Evolutionary conservation across 2,888 invertebrate species (phyloP), one percentile per base, ranked within the genome.

Genomic region (Petrophora chlorosata): DNA sequence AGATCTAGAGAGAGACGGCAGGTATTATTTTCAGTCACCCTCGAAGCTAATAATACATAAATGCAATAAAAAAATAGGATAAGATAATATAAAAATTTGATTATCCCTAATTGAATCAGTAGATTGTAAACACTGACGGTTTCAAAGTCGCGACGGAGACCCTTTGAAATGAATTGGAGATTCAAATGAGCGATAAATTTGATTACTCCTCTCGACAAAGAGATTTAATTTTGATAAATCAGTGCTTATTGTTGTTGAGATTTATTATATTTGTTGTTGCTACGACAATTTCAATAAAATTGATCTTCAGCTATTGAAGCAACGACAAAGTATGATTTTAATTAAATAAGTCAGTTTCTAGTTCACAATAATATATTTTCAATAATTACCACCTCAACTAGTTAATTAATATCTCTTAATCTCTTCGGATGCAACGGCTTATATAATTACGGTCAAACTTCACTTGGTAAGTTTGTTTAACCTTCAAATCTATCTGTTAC

Each of bases 161-260:
- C 83, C 84, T 81, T 79, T 77, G 63, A 79, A 80, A 81, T 74
- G 70, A 80, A 82, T 77, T 73, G 73, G 67, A 85, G 85, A 89
- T 87, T 82, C 78, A 81, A 85, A 85, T 84, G 76, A 82, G 70
- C 76, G 85, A 89, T 88, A 87, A 87, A 88, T 85, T 88, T 85
- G 86, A 89, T 89, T 89, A 85, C 76, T 76, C 59, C 63, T 71
- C 72, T 70, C 67, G 65, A 87, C 85, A 86, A 87, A 84, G 83
- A 86, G 86, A 88, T 88, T 88, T 85, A 77, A 85, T 87, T 89
- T 84, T 80, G 84, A 87, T 87, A 88, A 86, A 86, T 87, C 84
- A 87, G 74, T 79, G 79, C 77, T 77, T 76, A 85, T 84, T 86
- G 85, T 84, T 76, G 76, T 65, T 63, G 58, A 75, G 74, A 82